Percentiles rank a stretch among this genome's conserved stretches.
These are phyloP conservation scores for Gopherus flavomarginatus DNA, from an alignment of 2,113 vertebrate genomes.

Conservation along the genomic window DNA sequence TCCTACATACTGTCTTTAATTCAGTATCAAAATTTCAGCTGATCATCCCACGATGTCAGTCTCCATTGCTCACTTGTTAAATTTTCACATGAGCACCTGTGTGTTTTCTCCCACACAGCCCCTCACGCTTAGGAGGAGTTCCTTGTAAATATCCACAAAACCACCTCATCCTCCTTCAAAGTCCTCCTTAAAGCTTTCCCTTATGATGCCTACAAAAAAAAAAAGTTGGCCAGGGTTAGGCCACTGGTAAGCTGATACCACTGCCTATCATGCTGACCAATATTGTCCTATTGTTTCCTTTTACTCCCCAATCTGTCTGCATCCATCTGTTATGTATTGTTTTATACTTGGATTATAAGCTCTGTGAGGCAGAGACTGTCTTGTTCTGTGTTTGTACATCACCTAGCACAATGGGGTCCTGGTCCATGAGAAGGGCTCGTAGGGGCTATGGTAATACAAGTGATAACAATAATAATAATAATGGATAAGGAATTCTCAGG, in stretches of 20 bases:
- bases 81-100: background rate
- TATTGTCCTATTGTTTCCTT: background rate
- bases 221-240: background rate
- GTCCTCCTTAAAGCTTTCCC: background rate
- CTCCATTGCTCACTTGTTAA: background rate
- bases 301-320: background rate
- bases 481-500: conserved; percentile 4
- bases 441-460: background rate
- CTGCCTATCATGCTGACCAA: background rate
- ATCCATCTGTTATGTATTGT: background rate
- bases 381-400: background rate
- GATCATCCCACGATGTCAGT: background rate
- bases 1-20: background rate
- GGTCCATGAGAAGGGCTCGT: background rate
- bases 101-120: background rate
- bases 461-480: background rate
- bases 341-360: background rate
- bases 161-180: background rate
- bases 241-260: background rate
- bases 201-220: background rate
- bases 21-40: background rate
- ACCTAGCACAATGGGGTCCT: background rate
- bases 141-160: background rate
- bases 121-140: background rate
- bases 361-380: background rate